phyloP scores from a whole-genome alignment of 2,888 invertebrate genomes.

The Mesorhabditis spiculigera region DNA sequence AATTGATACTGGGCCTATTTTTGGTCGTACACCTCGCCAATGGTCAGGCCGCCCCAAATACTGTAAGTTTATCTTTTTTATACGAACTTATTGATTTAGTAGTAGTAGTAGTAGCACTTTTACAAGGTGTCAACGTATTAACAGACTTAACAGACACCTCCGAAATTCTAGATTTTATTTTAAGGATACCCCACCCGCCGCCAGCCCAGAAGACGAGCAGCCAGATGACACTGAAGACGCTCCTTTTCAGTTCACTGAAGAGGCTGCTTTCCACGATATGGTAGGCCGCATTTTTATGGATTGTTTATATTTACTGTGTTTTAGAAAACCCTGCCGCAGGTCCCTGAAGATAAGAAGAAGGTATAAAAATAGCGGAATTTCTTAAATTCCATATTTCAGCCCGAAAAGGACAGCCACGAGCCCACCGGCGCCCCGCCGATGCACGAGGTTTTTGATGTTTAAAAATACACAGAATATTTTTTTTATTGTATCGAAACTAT shows the following conservation, averaged over 20 bases:
- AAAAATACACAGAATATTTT: no score
- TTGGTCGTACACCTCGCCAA: neutral
- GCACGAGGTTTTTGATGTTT: no score
- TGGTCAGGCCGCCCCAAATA: neutral
- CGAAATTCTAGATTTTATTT: neutral
- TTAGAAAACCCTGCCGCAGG: no score
- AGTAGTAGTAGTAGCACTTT: no score
- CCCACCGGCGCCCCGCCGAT: no score
- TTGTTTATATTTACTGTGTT: no score
- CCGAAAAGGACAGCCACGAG: no score
- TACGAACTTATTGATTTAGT: neutral
- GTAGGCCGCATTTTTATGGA: neutral
- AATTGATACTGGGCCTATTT: neutral
- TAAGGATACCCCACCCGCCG: no score
- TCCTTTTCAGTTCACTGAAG: neutral
- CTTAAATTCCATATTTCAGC: no score
- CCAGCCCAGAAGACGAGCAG: neutral
- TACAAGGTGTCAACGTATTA: neutral
- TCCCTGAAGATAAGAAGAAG: no score
- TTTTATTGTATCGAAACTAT: no score
- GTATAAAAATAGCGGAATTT: no score
- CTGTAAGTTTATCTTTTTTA: neutral
- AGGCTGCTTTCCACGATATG: constrained; percentile 6
- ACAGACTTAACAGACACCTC: neutral
- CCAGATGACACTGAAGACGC: constrained; percentile 2